A percentile compares a stretch with the other conserved stretches of the same genome.
phyloP scores from a whole-genome alignment of 2,888 invertebrate species.

The Baccha elongata region DNA sequence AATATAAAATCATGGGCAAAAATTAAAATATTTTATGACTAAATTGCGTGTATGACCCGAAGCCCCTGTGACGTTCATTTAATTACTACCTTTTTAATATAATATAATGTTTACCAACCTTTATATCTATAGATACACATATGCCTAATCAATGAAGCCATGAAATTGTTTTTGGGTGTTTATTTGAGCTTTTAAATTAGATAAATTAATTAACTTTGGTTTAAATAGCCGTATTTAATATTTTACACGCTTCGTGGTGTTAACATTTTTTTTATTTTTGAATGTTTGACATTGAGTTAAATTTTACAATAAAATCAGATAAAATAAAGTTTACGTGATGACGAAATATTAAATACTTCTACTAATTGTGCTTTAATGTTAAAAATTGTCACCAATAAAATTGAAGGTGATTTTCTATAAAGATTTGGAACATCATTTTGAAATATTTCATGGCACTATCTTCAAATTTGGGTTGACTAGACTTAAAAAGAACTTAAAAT shows the following conservation, averaged over 20 bases:
- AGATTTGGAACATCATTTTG: no score
- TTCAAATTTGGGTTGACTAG: no score
- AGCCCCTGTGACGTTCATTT: conserved; percentile 2
- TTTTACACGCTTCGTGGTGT: conserved; percentile 17
- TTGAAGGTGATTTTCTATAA: no score
- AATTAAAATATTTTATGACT: not conserved
- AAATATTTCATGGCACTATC: no score
- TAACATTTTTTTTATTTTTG: conserved; percentile 11
- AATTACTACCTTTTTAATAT: conserved; percentile 9
- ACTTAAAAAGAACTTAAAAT: no score
- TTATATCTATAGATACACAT: not conserved
- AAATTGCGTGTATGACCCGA: conserved; percentile 1
- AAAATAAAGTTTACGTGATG: no score
- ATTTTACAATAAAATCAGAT: no score
- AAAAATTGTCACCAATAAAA: no score
- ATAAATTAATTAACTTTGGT: conserved; percentile 35
- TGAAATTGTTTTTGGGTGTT: conserved; percentile 38
- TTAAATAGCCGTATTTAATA: conserved; percentile 21
- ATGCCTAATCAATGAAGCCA: conserved; percentile 33
- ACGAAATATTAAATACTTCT: no score
- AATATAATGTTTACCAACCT: no score
- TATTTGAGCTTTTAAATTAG: conserved; percentile 31
- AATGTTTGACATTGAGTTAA: not conserved
- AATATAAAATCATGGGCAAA: not conserved
- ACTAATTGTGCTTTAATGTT: no score